These are phyloP conservation scores for Schizopygopsis pylzovi DNA, from an alignment of 2,797 vertebrate genomes.

Conservation along the genomic window DNA sequence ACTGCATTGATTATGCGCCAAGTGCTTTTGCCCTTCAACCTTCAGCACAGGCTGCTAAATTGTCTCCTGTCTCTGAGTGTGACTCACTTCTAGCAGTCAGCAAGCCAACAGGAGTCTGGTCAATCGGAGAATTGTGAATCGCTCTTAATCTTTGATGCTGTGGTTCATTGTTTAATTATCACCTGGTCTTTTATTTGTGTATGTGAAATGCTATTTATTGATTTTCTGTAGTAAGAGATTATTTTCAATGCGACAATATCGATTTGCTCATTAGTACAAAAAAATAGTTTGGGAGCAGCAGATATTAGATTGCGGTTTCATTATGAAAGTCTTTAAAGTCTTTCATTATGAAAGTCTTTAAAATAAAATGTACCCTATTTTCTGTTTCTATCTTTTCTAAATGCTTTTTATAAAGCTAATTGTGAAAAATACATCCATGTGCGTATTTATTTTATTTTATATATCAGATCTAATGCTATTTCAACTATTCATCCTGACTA, in stretches of 20 bases:
- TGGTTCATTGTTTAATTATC: constrained; percentile 13
- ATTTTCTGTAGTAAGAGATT: constrained; percentile 11
- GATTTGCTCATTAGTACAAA: constrained; percentile 16
- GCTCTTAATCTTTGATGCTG: background rate
- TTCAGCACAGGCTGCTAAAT: constrained; percentile 39
- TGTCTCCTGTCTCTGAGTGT: constrained; percentile 26
- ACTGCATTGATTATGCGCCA: constrained; percentile 48
- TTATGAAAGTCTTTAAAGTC: background rate
- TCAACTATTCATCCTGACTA: background rate
- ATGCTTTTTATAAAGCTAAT: background rate
- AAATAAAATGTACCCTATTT: background rate
- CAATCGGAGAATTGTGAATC: constrained; percentile 38
- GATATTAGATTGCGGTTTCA: background rate
- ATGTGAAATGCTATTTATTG: constrained; percentile 16
- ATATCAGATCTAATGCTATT: background rate
- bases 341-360: background rate
- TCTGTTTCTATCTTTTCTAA: background rate
- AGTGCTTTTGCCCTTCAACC: constrained; percentile 38
- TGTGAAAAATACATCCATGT: background rate
- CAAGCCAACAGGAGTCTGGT: constrained; percentile 14
- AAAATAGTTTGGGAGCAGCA: background rate
- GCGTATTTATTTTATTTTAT: too few relatives aligned
- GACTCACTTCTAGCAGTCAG: constrained; percentile 26
- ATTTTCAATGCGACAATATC: constrained; percentile 6
- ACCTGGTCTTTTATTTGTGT: constrained; percentile 32